Conservation (phyloP, 2,888 invertebrate species). For the Amorpha juglandis region DNA sequence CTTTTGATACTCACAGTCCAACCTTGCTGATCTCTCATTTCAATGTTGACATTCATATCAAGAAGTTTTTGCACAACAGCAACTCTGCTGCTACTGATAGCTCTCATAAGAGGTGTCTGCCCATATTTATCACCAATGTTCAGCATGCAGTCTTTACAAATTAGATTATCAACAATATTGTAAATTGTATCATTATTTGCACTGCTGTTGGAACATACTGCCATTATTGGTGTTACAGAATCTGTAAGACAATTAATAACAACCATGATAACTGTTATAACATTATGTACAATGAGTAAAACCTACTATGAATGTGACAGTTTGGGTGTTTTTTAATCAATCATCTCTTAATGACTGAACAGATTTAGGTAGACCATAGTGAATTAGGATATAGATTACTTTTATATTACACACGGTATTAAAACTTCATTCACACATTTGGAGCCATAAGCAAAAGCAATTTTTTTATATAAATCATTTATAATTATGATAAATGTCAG, state of each 20-base stretch:
- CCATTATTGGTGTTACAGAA: slow-evolving; percentile 86
- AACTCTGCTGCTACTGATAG: slow-evolving; percentile 81
- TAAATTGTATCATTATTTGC: slow-evolving; percentile 68
- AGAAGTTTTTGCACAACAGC: slow-evolving; percentile 81
- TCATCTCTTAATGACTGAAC: too few species aligned
- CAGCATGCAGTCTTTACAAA: slow-evolving; percentile 80
- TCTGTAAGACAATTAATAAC: slow-evolving; percentile 67
- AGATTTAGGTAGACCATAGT: too few species aligned
- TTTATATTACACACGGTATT: too few species aligned
- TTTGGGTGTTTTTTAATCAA: too few species aligned
- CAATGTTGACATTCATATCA: slow-evolving; percentile 79
- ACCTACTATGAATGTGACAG: too few species aligned
- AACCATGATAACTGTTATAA: neutral
- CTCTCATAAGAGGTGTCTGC: slow-evolving; percentile 86
- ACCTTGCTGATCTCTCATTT: slow-evolving; percentile 84
- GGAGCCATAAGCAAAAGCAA: too few species aligned
- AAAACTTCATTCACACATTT: too few species aligned
- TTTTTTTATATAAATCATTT: too few species aligned
- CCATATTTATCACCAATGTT: slow-evolving; percentile 84
- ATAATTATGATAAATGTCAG: too few species aligned
- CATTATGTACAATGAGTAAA: neutral
- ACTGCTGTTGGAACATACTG: slow-evolving; percentile 84
- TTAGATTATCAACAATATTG: slow-evolving; percentile 76
- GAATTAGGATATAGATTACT: too few species aligned
- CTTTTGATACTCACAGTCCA: slow-evolving; percentile 81